These are phyloP conservation scores for Leptinotarsa defecta DNA, from an alignment of 1,140 invertebrate genomes.

Conservation along the genomic window DNA sequence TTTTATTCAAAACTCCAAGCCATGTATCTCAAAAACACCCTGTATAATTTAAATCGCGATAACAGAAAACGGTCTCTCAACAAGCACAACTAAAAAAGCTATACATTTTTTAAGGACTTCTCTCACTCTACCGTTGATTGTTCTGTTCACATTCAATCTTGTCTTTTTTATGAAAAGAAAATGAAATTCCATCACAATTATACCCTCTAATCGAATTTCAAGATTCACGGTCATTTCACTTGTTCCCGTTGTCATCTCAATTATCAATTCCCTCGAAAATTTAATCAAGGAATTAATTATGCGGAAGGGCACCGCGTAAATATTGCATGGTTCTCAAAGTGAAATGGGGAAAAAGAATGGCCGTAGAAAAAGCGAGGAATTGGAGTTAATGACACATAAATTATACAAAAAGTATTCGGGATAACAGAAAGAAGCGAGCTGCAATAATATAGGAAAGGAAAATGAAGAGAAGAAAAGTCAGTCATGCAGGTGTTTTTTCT, in stretches of 20 bases:
- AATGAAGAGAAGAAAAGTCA: slow-evolving; percentile 13
- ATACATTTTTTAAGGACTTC: too few relatives aligned
- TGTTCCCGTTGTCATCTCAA: slow-evolving; percentile 5
- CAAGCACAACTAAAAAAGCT: too few relatives aligned
- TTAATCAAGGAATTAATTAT: slow-evolving; percentile 10
- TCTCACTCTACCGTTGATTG: too few relatives aligned
- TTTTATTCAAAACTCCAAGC: too few relatives aligned
- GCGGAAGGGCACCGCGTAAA: background rate
- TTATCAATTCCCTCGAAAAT: slow-evolving; percentile 2
- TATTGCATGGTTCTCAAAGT: slow-evolving; percentile 9
- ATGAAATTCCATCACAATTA: background rate
- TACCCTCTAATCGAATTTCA: background rate
- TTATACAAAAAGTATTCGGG: slow-evolving; percentile 36
- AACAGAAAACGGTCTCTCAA: too few relatives aligned
- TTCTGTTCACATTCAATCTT: too few relatives aligned
- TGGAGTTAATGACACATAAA: slow-evolving; percentile 40
- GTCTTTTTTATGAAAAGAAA: background rate
- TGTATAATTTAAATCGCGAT: too few relatives aligned
- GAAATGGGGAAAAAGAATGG: slow-evolving; percentile 19
- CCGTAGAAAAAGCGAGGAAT: slow-evolving; percentile 28
- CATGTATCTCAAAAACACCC: too few relatives aligned
- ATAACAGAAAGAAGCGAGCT: slow-evolving; percentile 31
- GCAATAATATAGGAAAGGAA: slow-evolving; percentile 31
- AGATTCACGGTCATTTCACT: background rate
- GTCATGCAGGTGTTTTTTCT: background rate